These are phyloP conservation scores for Campopleginae sp. DNA, from an alignment of 2,888 invertebrate genomes.

Conservation along the genomic window DNA sequence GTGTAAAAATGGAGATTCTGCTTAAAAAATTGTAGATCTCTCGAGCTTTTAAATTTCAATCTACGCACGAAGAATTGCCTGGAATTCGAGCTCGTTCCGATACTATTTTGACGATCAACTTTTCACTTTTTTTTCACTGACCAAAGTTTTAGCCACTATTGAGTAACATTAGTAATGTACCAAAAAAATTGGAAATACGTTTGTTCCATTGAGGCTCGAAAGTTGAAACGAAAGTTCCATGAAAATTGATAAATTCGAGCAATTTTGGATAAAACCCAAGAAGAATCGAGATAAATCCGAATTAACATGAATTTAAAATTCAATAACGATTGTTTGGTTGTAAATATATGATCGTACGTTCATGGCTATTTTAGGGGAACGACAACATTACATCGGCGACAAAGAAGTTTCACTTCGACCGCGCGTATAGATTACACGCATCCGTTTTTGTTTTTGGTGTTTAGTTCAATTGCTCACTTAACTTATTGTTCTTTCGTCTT, in stretches of 20 bases:
- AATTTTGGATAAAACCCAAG: background rate
- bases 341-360: slow-evolving; percentile 20
- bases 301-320: background rate
- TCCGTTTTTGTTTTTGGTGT: slow-evolving; percentile 15
- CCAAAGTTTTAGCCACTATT: too few species aligned
- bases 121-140: background rate
- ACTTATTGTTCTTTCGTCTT: slow-evolving; percentile 39
- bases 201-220: too few species aligned
- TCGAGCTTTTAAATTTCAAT: too few species aligned
- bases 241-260: background rate
- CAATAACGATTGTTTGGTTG: background rate
- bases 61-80: too few species aligned
- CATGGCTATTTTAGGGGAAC: background rate
- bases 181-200: too few species aligned
- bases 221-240: background rate
- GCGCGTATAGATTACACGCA: background rate
- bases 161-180: too few species aligned
- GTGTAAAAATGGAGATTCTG: background rate
- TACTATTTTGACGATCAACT: background rate
- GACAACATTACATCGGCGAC: background rate
- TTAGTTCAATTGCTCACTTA: slow-evolving; percentile 35
- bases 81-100: too few species aligned
- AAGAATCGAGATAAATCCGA: background rate
- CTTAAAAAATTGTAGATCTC: too few species aligned
- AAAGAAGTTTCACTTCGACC: background rate